phyloP scores from a whole-genome alignment of 1,140 invertebrate genomes.

The Drosophila leontia region DNA sequence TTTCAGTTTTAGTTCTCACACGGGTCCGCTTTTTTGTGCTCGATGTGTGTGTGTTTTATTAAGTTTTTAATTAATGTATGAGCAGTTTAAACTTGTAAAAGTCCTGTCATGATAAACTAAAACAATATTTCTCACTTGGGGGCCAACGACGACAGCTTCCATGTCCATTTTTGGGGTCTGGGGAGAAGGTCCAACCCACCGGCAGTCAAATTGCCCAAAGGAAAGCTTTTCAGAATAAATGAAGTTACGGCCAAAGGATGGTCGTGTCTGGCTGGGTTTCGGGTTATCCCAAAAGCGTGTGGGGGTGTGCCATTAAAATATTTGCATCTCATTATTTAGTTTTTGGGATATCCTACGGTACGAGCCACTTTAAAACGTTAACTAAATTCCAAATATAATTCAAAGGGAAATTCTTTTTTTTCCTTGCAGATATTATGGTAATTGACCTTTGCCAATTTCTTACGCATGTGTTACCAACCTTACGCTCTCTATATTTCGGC shows the following conservation, averaged over 20 bases:
- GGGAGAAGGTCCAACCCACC: slow-evolving; percentile 1
- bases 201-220: slow-evolving; percentile 51
- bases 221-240: slow-evolving; percentile 75
- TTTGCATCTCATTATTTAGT: slow-evolving; percentile 81
- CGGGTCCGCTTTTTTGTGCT: slow-evolving; percentile 28
- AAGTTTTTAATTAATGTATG: slow-evolving; percentile 84
- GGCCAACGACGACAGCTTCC: slow-evolving; percentile 48
- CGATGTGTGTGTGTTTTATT: slow-evolving; percentile 63
- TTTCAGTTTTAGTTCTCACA: slow-evolving; percentile 38
- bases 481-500: not conserved
- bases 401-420: not conserved
- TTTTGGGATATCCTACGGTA: slow-evolving; percentile 16
- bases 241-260: slow-evolving; percentile 59
- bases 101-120: slow-evolving; percentile 83
- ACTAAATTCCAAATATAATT: slow-evolving; percentile 10
- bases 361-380: not conserved
- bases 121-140: slow-evolving; percentile 82
- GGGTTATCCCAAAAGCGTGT: not conserved
- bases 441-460: slow-evolving; percentile 47
- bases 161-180: slow-evolving; percentile 14
- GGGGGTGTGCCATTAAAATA: slow-evolving; percentile 73
- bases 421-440: slow-evolving; percentile 34
- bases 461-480: slow-evolving; percentile 13
- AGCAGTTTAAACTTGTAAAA: slow-evolving; percentile 84
- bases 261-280: slow-evolving; percentile 21